Conservation (phyloP, 2,888 invertebrate genomes). For the Poecilus cupreus region DNA sequence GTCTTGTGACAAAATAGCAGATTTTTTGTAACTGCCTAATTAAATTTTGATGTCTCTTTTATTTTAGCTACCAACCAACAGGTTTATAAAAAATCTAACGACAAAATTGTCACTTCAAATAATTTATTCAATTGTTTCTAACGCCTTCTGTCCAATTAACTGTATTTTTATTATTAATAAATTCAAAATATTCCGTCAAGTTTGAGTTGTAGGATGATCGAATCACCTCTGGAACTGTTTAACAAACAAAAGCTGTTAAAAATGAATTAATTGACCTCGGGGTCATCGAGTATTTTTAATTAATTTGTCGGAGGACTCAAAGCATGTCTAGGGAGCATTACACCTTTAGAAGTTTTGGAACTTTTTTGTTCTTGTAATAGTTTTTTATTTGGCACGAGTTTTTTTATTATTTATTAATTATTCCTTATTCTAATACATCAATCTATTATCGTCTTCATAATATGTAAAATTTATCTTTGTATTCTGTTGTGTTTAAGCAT, state of each 20-base stretch:
- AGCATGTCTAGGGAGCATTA: not conserved
- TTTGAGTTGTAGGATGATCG: slow-evolving; percentile 7
- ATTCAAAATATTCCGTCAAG: not conserved
- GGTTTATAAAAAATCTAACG: not conserved
- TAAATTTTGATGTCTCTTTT: not conserved
- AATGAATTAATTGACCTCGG: slow-evolving; percentile 40
- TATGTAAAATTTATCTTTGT: not conserved
- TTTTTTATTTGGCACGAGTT: not conserved
- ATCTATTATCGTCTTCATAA: too few species aligned
- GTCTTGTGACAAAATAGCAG: not conserved
- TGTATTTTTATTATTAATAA: slow-evolving; percentile 1
- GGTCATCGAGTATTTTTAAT: slow-evolving; percentile 3
- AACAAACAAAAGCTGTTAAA: slow-evolving; percentile 33
- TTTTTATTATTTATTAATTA: not conserved
- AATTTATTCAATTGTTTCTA: not conserved
- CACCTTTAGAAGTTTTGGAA: not conserved
- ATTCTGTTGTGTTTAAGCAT: too few species aligned
- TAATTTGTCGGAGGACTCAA: slow-evolving; percentile 18
- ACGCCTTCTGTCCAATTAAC: not conserved
- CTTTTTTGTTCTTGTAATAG: not conserved
- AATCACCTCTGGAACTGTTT: slow-evolving; percentile 10
- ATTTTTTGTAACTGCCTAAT: not conserved
- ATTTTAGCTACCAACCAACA: not conserved
- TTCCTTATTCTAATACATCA: too few species aligned
- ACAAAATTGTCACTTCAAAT: not conserved